Percentiles rank a stretch among this genome's conserved stretches.
phyloP scores from a whole-genome alignment of 2,797 vertebrate species.

The Scarus forsteni region DNA sequence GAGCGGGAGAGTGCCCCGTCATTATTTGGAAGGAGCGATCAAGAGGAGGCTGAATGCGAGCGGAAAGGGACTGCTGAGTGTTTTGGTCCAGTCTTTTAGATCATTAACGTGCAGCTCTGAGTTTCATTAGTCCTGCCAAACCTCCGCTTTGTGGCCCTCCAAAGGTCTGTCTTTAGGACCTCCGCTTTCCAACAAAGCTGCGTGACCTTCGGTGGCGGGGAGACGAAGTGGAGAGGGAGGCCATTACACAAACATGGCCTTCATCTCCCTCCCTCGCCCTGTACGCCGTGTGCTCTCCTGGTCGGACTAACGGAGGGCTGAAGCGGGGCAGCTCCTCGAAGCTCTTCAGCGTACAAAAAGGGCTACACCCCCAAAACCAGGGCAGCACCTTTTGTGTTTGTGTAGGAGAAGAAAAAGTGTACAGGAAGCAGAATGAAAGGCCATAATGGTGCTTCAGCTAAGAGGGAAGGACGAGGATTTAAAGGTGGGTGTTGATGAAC shows the following conservation, averaged over 20 bases:
- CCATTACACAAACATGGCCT: conserved; percentile 86
- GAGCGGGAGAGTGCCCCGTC: conserved; percentile 68
- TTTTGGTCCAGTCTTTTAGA: conserved; percentile 88
- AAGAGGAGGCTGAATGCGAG: conserved; percentile 64
- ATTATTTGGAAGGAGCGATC: conserved; percentile 74
- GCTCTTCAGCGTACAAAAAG: conserved; percentile 82
- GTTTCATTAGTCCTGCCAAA: conserved; percentile 90
- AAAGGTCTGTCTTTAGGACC: conserved; percentile 86
- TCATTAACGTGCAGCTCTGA: conserved; percentile 92
- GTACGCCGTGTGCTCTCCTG: conserved; percentile 58
- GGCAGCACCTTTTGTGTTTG: conserved; percentile 87
- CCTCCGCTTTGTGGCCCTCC: conserved; percentile 88
- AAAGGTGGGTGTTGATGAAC: conserved; percentile 86
- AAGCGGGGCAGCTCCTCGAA: conserved; percentile 73
- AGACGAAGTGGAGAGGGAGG: conserved; percentile 16
- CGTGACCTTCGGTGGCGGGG: conserved; percentile 76
- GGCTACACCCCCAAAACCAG: conserved; percentile 80
- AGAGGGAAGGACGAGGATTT: conserved; percentile 54
- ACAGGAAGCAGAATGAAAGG: conserved; percentile 92
- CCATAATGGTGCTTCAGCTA: conserved; percentile 89
- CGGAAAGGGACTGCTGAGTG: conserved; percentile 73
- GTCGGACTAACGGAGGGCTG: conserved; percentile 74
- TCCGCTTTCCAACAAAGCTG: conserved; percentile 86
- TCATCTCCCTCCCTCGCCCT: conserved; percentile 35
- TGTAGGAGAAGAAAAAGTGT: conserved; percentile 80